A percentile compares a stretch with the other conserved stretches of the same genome.
Conservation (phyloP, 2,888 invertebrate genomes). For the Rotaria sp. region DNA sequence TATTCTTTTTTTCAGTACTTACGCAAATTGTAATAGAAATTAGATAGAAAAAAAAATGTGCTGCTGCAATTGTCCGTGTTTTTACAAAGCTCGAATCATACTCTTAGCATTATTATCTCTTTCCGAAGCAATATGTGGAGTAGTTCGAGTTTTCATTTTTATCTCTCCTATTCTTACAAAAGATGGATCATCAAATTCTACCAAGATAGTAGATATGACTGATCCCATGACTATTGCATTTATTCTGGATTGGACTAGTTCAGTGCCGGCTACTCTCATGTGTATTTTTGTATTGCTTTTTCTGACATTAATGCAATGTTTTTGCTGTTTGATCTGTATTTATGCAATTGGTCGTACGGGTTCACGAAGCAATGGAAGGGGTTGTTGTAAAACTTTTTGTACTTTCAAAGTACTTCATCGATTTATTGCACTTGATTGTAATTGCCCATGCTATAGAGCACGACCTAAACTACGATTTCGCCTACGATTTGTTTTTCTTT, state of each 20-base stretch:
- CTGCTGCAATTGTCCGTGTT: not conserved
- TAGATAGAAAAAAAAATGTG: not conserved
- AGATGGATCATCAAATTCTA: not conserved
- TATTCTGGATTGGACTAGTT: not conserved
- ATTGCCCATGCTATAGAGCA: not conserved
- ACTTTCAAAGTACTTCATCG: not conserved
- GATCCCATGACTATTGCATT: not conserved
- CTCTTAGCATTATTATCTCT: not conserved
- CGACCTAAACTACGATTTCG: slow-evolving; percentile 3
- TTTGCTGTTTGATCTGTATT: not conserved
- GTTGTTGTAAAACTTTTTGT: not conserved
- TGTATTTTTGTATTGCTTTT: not conserved
- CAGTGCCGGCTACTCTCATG: not conserved
- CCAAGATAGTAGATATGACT: not conserved
- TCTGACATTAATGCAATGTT: not conserved
- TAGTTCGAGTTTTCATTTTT: not conserved
- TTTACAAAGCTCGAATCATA: not conserved
- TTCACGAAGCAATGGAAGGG: not conserved
- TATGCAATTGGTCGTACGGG: not conserved
- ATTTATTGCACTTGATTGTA: not conserved
- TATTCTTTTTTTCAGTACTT: too few species aligned
- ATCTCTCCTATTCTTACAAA: not conserved
- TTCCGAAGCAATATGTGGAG: not conserved
- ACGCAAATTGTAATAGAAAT: not conserved
- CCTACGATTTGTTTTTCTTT: not conserved